These are phyloP conservation scores for Panthera uncia DNA, from an alignment of 2,113 vertebrate genomes.

Conservation along the genomic window DNA sequence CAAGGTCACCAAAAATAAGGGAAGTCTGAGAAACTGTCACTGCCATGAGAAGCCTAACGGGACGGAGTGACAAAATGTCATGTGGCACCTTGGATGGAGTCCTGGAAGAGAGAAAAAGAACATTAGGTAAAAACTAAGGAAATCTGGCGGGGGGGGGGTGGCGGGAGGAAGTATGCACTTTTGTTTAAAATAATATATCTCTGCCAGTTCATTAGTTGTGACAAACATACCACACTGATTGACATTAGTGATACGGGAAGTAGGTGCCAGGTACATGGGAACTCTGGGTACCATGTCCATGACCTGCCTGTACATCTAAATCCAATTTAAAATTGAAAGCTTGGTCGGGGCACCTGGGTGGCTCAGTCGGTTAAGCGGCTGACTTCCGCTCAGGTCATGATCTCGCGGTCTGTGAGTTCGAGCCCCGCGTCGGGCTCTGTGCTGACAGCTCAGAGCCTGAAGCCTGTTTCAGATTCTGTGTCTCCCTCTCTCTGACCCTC, in stretches of 20 bases:
- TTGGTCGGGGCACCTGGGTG: too few relatives aligned
- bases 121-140: background rate
- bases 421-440: too few relatives aligned
- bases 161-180: background rate
- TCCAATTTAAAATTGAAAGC: background rate
- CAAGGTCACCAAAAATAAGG: background rate
- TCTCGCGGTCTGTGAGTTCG: fast-evolving
- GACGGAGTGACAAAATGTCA: fast-evolving
- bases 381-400: too few relatives aligned
- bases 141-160: background rate
- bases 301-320: background rate
- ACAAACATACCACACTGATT: too few relatives aligned
- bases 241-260: fast-evolving
- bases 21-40: background rate
- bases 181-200: fast-evolving
- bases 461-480: too few relatives aligned
- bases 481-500: too few relatives aligned
- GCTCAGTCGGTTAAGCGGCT: too few relatives aligned
- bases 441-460: too few relatives aligned
- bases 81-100: background rate
- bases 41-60: background rate
- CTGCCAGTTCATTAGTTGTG: background rate
- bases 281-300: background rate
- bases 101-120: background rate
- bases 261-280: fast-evolving